These are phyloP conservation scores for Drosophila incognita DNA, from an alignment of 2,888 invertebrate genomes.

Conservation along the genomic window DNA sequence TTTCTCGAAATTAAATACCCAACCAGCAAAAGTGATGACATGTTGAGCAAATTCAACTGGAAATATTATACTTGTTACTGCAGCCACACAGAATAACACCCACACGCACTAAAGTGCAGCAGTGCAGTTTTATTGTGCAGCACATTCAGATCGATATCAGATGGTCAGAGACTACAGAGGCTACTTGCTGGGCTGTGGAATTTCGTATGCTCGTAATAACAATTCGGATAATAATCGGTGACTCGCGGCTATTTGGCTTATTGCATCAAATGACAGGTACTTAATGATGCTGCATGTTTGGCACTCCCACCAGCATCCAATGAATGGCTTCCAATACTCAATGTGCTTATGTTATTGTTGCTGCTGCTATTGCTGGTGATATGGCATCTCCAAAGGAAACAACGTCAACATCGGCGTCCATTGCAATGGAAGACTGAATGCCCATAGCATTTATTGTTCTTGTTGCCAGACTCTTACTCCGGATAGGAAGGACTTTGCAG, in stretches of 20 bases:
- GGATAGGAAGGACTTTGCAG: not conserved
- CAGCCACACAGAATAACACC: not conserved
- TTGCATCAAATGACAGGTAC: conserved; percentile 49
- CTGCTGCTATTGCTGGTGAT: conserved; percentile 31
- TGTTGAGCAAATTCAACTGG: not conserved
- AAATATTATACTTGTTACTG: not conserved
- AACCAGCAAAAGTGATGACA: not conserved
- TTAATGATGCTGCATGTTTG: conserved; percentile 20
- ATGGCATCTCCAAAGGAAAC: conserved; percentile 38
- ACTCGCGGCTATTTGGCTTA: conserved; percentile 42
- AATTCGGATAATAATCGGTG: conserved; percentile 42
- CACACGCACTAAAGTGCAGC: not conserved
- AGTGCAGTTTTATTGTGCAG: not conserved
- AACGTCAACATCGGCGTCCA: conserved; percentile 32
- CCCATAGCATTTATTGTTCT: not conserved
- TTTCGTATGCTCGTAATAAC: conserved; percentile 20
- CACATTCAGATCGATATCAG: conserved; percentile 5
- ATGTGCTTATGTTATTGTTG: conserved; percentile 3
- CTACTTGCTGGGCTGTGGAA: not conserved
- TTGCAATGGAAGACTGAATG: conserved; percentile 27
- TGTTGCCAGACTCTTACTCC: not conserved
- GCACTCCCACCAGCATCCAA: conserved; percentile 35
- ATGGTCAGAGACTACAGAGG: not conserved
- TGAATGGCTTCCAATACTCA: conserved; percentile 6
- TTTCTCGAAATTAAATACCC: not conserved